Conservation (phyloP, 2,113 vertebrate species). For the Xiphophorus hellerii region DNA sequence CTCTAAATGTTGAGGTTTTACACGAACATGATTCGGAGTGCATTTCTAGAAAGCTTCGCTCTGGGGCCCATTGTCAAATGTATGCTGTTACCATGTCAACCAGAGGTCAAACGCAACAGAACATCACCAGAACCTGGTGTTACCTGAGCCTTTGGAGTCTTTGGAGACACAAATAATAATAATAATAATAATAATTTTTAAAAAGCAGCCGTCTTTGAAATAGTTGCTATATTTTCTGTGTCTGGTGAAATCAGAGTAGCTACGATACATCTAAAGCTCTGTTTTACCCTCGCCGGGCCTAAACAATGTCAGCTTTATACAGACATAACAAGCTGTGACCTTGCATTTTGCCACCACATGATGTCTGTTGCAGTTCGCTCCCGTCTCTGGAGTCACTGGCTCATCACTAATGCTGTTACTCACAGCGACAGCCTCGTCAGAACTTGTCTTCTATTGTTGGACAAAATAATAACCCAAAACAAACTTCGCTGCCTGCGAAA, state of each 20-base stretch:
- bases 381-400: slow-evolving; percentile 29
- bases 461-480: slow-evolving; percentile 36
- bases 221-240: background rate
- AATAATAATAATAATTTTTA: background rate
- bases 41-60: no score
- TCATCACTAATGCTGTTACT: slow-evolving; percentile 30
- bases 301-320: background rate
- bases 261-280: background rate
- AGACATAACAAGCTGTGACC: slow-evolving; percentile 1
- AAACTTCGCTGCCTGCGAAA: slow-evolving; percentile 36
- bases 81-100: no score
- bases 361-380: slow-evolving; percentile 19
- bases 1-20: no score
- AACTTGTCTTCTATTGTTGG: slow-evolving; percentile 38
- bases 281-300: slow-evolving; percentile 5
- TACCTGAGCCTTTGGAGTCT: background rate
- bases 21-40: no score
- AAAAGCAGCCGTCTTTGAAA: background rate
- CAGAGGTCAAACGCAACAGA: no score
- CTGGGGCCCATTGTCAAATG: no score
- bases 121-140: no score
- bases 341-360: slow-evolving; percentile 3
- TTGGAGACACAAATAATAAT: background rate
- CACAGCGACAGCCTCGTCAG: slow-evolving; percentile 29
- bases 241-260: background rate